Conservation (phyloP, 2,888 invertebrate genomes). For the Agrypnus murinus region DNA sequence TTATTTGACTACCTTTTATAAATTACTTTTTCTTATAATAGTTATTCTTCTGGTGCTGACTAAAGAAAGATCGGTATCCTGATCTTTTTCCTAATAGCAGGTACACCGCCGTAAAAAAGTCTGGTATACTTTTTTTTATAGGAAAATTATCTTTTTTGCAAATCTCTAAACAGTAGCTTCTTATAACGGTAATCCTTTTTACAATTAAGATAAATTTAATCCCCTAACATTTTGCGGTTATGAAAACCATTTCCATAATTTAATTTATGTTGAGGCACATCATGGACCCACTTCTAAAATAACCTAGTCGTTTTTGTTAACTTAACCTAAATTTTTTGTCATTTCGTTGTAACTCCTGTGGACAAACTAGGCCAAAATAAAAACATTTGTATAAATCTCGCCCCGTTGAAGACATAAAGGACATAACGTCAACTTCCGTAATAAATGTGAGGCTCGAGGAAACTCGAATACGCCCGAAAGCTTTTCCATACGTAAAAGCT, state of each 20-base stretch:
- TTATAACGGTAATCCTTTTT: background rate
- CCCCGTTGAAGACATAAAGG: constrained; percentile 32
- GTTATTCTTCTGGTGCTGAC: too few species aligned
- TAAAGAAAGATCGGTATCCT: too few species aligned
- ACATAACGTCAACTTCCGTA: constrained; percentile 38
- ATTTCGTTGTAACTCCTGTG: constrained; percentile 9
- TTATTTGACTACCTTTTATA: too few species aligned
- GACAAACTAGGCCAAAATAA: constrained; percentile 42
- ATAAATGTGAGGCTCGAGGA: constrained; percentile 46
- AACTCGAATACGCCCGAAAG: constrained; percentile 47
- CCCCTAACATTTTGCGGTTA: background rate
- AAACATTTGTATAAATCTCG: constrained; percentile 46
- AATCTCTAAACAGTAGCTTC: too few species aligned
- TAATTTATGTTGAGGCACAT: constrained; percentile 12
- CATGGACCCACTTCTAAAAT: background rate
- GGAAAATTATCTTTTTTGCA: too few species aligned
- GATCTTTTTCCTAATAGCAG: too few species aligned
- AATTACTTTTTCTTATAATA: too few species aligned
- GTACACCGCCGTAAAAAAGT: too few species aligned
- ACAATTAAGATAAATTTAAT: constrained; percentile 21
- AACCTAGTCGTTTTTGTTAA: background rate
- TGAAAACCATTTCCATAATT: constrained; percentile 19
- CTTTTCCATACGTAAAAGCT: constrained; percentile 53
- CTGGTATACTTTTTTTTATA: too few species aligned
- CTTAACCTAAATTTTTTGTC: constrained; percentile 24